Evolutionary conservation across 2,113 vertebrate genomes (phyloP).

Genomic region (Stictonetta naevosa): DNA sequence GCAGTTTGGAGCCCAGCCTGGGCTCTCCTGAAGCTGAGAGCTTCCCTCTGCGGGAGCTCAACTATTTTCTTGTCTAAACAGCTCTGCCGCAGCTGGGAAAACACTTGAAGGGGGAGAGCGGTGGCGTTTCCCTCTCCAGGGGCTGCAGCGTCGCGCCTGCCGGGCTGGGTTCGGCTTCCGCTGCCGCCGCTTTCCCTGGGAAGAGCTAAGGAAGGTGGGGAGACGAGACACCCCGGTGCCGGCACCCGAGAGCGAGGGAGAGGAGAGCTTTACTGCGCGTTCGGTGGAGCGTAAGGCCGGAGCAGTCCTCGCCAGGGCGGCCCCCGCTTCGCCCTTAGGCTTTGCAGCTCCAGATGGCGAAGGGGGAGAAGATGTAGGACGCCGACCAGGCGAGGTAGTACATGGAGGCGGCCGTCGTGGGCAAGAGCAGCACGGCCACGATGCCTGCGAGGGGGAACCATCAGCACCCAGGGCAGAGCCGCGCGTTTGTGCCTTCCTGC

Average conservation of each 20-base stretch:
- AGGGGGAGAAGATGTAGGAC: conserved; percentile 92
- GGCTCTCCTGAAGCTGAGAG: background rate
- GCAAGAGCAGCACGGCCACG: conserved; percentile 81
- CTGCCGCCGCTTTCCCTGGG: background rate
- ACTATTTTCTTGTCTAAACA: background rate
- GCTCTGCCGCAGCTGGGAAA: background rate
- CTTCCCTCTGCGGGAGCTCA: background rate
- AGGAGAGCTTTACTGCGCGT: conserved; percentile 40
- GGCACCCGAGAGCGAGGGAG: background rate
- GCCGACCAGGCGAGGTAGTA: conserved; percentile 92
- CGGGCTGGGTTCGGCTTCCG: background rate
- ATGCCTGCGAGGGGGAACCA: conserved; percentile 75
- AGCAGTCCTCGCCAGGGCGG: background rate
- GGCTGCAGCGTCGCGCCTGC: background rate
- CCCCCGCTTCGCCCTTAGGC: conserved; percentile 16
- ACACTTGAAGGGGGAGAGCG: background rate
- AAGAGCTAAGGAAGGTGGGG: background rate
- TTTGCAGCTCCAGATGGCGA: conserved; percentile 86
- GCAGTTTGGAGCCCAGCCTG: background rate
- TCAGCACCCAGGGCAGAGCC: background rate
- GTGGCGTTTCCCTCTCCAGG: background rate
- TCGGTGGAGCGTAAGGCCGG: background rate
- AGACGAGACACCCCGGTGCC: background rate
- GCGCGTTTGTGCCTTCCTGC: background rate
- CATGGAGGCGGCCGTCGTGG: conserved; percentile 78